Percentiles rank a stretch among this genome's conserved stretches.
phyloP scores from a whole-genome alignment of 2,888 invertebrate species.

The Gastracanthus pulcherrimus region DNA sequence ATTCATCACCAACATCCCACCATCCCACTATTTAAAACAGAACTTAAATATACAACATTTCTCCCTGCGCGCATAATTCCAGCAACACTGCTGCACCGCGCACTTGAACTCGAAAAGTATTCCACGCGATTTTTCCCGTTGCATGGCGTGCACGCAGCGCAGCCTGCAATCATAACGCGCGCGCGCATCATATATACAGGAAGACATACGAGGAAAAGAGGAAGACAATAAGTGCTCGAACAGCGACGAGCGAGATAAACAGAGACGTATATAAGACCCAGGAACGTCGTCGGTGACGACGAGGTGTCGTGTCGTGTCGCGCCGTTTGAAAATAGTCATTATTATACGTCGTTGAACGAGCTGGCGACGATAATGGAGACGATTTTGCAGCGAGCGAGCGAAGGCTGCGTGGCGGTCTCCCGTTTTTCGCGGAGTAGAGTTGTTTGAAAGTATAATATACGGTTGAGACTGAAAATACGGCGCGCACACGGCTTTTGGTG shows the following conservation, averaged over 20 bases:
- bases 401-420: background rate
- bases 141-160: background rate
- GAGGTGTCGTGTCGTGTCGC: constrained; percentile 34
- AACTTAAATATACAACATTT: no score
- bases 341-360: constrained; percentile 49
- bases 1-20: no score
- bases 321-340: constrained; percentile 51
- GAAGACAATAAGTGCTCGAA: background rate
- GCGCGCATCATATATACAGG: background rate
- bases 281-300: background rate
- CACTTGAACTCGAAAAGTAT: background rate
- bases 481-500: background rate
- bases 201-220: background rate
- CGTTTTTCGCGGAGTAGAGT: background rate
- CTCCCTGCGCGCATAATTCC: background rate
- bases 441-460: background rate
- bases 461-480: background rate
- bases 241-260: background rate
- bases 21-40: no score
- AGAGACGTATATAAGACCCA: background rate
- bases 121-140: constrained; percentile 1
- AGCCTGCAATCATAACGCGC: background rate
- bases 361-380: constrained; percentile 33
- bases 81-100: background rate
- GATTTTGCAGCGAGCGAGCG: constrained; percentile 28